phyloP scores from a whole-genome alignment of 2,797 vertebrate species.

The Gephyroberyx darwinii region DNA sequence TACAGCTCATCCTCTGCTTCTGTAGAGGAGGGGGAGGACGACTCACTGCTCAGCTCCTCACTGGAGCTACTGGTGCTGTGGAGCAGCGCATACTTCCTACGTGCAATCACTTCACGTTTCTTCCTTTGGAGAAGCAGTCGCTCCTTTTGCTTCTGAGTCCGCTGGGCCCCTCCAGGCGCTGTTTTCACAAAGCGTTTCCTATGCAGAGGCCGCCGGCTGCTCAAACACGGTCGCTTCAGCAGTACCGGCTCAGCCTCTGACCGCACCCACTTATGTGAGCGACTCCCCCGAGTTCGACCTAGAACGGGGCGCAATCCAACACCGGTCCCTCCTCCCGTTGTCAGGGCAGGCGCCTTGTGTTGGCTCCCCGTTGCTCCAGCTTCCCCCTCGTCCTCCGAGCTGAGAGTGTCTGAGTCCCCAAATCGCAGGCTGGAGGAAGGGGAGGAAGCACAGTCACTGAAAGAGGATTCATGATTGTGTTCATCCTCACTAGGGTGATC shows the following conservation, averaged over 20 bases:
- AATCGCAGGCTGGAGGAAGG: slow-evolving; percentile 96
- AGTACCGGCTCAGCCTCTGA: slow-evolving; percentile 91
- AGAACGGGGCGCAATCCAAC: slow-evolving; percentile 70
- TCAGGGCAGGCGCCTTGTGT: slow-evolving; percentile 73
- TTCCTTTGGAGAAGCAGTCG: slow-evolving; percentile 94
- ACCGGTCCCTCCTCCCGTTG: slow-evolving; percentile 76
- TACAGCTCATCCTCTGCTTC: slow-evolving; percentile 96
- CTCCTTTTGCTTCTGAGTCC: slow-evolving; percentile 97
- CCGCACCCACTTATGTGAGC: slow-evolving; percentile 93
- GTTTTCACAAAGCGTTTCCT: slow-evolving; percentile 94
- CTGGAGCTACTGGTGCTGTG: slow-evolving; percentile 97
- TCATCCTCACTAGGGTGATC: slow-evolving; percentile 90
- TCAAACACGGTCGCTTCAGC: slow-evolving; percentile 93
- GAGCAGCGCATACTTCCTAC: slow-evolving; percentile 92
- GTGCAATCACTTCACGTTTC: slow-evolving; percentile 93
- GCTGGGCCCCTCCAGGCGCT: slow-evolving; percentile 82
- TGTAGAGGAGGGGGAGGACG: slow-evolving; percentile 92
- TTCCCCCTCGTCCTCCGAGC: slow-evolving; percentile 92
- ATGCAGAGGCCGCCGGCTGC: slow-evolving; percentile 83
- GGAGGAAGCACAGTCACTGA: slow-evolving; percentile 96
- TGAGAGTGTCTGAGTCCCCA: slow-evolving; percentile 97
- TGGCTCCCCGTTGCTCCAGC: slow-evolving; percentile 73
- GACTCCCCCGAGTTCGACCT: slow-evolving; percentile 86
- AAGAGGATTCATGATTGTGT: slow-evolving; percentile 91
- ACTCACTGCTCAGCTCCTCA: slow-evolving; percentile 92